Percentiles rank a stretch among this genome's conserved stretches.
Evolutionary conservation across 2,797 vertebrate species (phyloP).

Genomic region (Pogoniulus pusillus): DNA sequence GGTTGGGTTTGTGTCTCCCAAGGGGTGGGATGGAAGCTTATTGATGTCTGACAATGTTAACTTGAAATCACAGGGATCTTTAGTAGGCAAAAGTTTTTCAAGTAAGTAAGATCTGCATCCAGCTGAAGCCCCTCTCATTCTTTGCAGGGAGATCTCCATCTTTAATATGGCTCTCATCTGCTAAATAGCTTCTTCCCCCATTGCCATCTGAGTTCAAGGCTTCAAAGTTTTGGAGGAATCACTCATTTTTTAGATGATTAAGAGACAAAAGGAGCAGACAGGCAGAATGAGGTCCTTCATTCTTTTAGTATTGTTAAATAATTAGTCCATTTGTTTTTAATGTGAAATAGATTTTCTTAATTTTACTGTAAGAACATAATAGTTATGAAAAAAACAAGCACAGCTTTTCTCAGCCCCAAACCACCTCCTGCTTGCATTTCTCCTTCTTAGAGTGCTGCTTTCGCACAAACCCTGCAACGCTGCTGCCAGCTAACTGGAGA

Average conservation of each 20-base stretch:
- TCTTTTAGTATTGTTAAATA: constrained; percentile 17
- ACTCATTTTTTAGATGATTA: constrained; percentile 28
- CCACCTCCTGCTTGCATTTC: background rate
- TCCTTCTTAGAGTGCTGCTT: background rate
- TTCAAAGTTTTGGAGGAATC: constrained; percentile 7
- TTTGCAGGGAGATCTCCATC: background rate
- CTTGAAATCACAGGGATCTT: background rate
- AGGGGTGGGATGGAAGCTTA: background rate
- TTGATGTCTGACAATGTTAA: background rate
- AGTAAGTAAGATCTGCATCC: background rate
- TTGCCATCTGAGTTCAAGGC: background rate
- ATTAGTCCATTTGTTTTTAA: constrained; percentile 19
- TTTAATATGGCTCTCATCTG: constrained; percentile 5
- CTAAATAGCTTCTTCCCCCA: background rate
- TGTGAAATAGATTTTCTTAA: constrained; percentile 4
- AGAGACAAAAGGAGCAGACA: constrained; percentile 36
- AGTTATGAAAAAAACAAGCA: background rate
- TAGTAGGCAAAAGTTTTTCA: background rate
- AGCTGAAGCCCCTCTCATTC: no score
- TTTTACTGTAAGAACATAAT: background rate
- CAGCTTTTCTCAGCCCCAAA: background rate
- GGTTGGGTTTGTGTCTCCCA: background rate
- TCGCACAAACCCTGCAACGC: background rate
- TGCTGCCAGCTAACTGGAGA: no score
- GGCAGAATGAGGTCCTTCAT: constrained; percentile 18